Percentiles rank a stretch among this genome's conserved stretches.
These are phyloP conservation scores for Myotis pilosus DNA, from an alignment of 2,797 vertebrate genomes.

Conservation along the genomic window DNA sequence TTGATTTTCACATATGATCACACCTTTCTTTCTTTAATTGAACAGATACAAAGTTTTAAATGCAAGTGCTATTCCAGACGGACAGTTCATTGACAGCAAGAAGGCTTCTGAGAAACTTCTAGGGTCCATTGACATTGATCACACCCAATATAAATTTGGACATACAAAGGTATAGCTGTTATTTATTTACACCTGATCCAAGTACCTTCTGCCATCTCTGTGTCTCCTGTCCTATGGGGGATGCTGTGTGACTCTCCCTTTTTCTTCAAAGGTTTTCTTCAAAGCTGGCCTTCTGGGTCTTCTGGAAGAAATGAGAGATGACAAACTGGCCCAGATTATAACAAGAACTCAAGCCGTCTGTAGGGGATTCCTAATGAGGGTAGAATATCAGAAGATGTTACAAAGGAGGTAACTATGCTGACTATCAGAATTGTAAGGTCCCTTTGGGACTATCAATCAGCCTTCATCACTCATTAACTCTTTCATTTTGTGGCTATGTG, in stretches of 20 bases:
- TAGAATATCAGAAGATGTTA: slow-evolving; percentile 87
- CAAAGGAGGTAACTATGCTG: slow-evolving; percentile 85
- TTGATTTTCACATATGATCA: neutral
- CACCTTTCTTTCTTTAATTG: neutral
- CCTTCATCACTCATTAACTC: neutral
- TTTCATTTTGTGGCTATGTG: neutral
- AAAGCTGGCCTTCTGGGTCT: slow-evolving; percentile 87
- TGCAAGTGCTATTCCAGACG: slow-evolving; percentile 92
- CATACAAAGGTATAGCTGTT: slow-evolving; percentile 89
- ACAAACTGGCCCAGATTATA: slow-evolving; percentile 87
- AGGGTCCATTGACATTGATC: slow-evolving; percentile 89
- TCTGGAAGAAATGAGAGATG: slow-evolving; percentile 89
- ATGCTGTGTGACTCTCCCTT: neutral
- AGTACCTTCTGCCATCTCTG: slow-evolving; percentile 44
- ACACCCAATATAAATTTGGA: slow-evolving; percentile 92
- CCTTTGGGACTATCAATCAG: neutral
- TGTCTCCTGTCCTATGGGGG: neutral
- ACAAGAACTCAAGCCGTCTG: slow-evolving; percentile 87
- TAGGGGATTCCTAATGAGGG: slow-evolving; percentile 88
- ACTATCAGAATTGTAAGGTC: neutral
- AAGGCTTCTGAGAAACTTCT: slow-evolving; percentile 90
- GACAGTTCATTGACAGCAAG: slow-evolving; percentile 93
- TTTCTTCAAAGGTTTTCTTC: slow-evolving; percentile 87
- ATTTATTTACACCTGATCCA: slow-evolving; percentile 61
- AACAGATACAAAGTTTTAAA: slow-evolving; percentile 92